phyloP scores from a whole-genome alignment of 2,797 vertebrate genomes.

The Sebastiscus albofasciatus region DNA sequence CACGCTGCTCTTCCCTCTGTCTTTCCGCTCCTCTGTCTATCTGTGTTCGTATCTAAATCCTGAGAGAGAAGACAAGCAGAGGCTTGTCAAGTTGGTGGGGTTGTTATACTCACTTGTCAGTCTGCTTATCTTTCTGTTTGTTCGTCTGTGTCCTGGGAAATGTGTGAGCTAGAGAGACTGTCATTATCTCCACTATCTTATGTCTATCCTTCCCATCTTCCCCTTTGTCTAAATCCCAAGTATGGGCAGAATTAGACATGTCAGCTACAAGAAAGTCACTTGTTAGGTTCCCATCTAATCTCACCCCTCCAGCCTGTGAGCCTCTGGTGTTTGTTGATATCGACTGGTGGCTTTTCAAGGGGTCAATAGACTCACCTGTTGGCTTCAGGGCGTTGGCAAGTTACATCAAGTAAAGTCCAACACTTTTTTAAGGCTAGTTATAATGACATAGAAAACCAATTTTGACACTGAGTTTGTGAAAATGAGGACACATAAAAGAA shows the following conservation, averaged over 20 bases:
- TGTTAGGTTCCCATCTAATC: constrained; percentile 64
- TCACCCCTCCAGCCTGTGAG: constrained; percentile 39
- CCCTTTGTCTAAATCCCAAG: constrained; percentile 54
- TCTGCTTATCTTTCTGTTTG: constrained; percentile 58
- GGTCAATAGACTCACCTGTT: constrained; percentile 51
- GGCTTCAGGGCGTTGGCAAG: constrained; percentile 4
- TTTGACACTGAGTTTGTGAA: constrained; percentile 7
- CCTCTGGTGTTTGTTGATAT: constrained; percentile 49
- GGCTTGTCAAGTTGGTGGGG: constrained; percentile 36
- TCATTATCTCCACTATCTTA: constrained; percentile 51
- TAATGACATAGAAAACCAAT: constrained; percentile 15
- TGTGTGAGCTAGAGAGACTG: constrained; percentile 51
- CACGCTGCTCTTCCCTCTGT: neutral
- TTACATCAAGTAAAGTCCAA: constrained; percentile 17
- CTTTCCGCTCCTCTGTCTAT: constrained; percentile 12
- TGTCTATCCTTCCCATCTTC: constrained; percentile 28
- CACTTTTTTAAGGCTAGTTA: constrained; percentile 18
- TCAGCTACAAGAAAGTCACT: constrained; percentile 54
- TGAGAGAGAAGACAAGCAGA: constrained; percentile 24
- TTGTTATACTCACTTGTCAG: constrained; percentile 51
- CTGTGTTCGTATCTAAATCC: constrained; percentile 41
- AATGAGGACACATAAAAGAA: neutral
- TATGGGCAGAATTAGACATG: constrained; percentile 44
- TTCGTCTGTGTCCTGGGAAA: constrained; percentile 47
- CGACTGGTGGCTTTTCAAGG: constrained; percentile 35